Evolutionary conservation across 1,140 invertebrate species (phyloP).

Genomic region (Caenorhabditis remanei): DNA sequence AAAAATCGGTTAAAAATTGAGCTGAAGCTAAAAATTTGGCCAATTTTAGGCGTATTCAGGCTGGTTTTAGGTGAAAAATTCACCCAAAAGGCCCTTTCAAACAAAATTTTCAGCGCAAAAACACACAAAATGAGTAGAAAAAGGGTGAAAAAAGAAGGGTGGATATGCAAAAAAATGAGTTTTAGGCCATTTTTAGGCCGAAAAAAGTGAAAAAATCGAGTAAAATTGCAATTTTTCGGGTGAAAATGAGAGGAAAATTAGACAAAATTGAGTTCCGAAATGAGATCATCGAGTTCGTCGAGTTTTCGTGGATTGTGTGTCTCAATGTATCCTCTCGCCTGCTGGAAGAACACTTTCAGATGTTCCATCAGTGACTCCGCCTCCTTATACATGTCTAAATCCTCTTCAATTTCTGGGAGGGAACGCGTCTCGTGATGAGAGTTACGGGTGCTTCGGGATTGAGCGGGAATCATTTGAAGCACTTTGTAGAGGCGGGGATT

Average conservation of each 20-base stretch:
- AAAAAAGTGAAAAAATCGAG: too few relatives aligned
- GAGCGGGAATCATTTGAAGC: neutral
- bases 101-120: too few relatives aligned
- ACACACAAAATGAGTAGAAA: too few relatives aligned
- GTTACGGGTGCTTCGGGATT: neutral
- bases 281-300: neutral
- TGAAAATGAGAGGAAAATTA: neutral
- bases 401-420: constrained; percentile 4
- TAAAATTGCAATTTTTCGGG: too few relatives aligned
- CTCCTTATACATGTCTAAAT: constrained; percentile 9
- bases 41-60: too few relatives aligned
- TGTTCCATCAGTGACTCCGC: neutral
- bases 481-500: constrained; percentile 25
- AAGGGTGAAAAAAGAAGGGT: too few relatives aligned
- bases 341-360: constrained; percentile 3
- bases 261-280: constrained; percentile 18
- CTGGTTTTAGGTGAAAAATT: too few relatives aligned
- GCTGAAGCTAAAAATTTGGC: neutral
- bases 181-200: too few relatives aligned
- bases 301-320: constrained; percentile 22
- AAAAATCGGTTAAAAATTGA: too few relatives aligned
- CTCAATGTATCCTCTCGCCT: constrained; percentile 20
- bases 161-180: too few relatives aligned
- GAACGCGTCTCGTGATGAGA: neutral
- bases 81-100: too few relatives aligned